Conservation (phyloP, 1,140 invertebrate genomes). For the Drosophila bifasciata region DNA sequence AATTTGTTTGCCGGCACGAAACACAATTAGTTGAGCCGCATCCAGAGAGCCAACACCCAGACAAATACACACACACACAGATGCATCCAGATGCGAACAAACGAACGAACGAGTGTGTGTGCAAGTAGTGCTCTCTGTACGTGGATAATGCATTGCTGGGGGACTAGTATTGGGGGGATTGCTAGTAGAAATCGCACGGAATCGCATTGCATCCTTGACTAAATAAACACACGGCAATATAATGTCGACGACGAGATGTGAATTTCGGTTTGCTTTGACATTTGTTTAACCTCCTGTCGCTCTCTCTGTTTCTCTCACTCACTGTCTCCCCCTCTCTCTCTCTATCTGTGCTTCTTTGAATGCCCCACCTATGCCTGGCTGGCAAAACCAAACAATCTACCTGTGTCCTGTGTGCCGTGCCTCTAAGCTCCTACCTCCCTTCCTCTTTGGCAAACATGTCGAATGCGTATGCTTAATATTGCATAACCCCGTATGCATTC, state of each 20-base stretch:
- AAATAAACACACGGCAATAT: constrained; percentile 63
- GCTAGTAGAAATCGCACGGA: constrained; percentile 5
- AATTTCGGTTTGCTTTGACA: constrained; percentile 66
- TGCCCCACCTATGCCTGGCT: neutral
- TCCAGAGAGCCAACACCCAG: constrained; percentile 55
- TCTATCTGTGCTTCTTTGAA: too few relatives aligned
- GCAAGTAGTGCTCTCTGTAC: too few relatives aligned
- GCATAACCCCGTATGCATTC: constrained; percentile 72
- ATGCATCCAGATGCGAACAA: too few relatives aligned
- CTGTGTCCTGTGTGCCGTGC: constrained; percentile 20
- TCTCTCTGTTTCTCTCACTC: constrained; percentile 16
- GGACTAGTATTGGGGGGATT: too few relatives aligned
- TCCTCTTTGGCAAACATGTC: constrained; percentile 50
- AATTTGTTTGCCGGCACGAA: constrained; percentile 42
- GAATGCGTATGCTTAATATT: constrained; percentile 76
- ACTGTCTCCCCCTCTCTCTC: neutral
- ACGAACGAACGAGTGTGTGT: too few relatives aligned
- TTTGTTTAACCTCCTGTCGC: constrained; percentile 64
- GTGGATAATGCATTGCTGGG: too few relatives aligned
- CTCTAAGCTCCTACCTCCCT: neutral
- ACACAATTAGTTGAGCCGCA: constrained; percentile 78
- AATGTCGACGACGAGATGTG: constrained; percentile 62
- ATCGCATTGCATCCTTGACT: constrained; percentile 37
- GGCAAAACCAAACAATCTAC: constrained; percentile 23
- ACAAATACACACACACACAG: constrained; percentile 16